phyloP scores from a whole-genome alignment of 2,888 invertebrate species.

The Noctua janthe region DNA sequence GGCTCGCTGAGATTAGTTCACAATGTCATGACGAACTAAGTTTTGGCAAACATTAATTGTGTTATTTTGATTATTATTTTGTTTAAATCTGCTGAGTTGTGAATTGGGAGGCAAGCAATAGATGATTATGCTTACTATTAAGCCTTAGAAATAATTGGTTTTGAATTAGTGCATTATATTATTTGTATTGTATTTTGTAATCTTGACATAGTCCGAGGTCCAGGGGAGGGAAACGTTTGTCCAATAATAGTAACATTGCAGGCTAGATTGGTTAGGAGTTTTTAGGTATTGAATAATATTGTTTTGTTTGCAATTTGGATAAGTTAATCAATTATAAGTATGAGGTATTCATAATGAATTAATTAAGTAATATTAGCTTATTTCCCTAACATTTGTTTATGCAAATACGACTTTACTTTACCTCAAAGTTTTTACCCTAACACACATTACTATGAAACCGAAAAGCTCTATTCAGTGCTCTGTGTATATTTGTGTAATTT shows the following conservation, averaged over 20 bases:
- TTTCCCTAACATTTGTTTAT: constrained; percentile 34
- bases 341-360: neutral
- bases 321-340: neutral
- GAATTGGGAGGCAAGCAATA: neutral
- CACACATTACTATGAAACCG: constrained; percentile 41
- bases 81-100: constrained; percentile 1
- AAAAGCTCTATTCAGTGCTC: constrained; percentile 34
- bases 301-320: neutral
- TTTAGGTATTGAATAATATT: neutral
- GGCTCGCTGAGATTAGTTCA: constrained; percentile 62
- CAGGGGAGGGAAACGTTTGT: neutral
- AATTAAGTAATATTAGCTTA: neutral
- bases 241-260: neutral
- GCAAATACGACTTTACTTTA: constrained; percentile 46
- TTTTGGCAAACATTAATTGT: constrained; percentile 58
- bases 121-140: neutral
- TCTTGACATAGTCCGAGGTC: no score
- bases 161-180: neutral
- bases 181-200: neutral
- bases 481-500: constrained; percentile 56
- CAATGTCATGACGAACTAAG: constrained; percentile 65
- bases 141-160: neutral
- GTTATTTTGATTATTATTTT: constrained; percentile 55
- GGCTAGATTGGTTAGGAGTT: no score
- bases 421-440: constrained; percentile 42